Conservation (phyloP, 2,888 invertebrate species). For the Meandrusa payeni region DNA sequence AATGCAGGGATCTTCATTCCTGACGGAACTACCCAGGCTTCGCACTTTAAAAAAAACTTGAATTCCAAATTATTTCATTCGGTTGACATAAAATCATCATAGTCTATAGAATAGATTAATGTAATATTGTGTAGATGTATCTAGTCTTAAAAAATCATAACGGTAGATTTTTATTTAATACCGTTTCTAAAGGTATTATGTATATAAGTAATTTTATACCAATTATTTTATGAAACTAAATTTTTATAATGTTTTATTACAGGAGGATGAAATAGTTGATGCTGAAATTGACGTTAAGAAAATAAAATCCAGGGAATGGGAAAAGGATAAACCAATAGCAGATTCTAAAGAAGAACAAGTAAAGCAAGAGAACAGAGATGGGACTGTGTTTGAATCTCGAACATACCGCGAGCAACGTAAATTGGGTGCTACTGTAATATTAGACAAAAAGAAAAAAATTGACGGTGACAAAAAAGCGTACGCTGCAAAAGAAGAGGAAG, state of each 20-base stretch:
- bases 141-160: too few relatives aligned
- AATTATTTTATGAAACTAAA: background rate
- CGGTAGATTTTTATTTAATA: too few relatives aligned
- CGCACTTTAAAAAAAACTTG: too few relatives aligned
- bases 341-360: constrained; percentile 58
- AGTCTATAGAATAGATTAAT: too few relatives aligned
- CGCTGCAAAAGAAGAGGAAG: constrained; percentile 62
- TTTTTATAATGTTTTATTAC: constrained; percentile 9
- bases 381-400: constrained; percentile 65
- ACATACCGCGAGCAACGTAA: constrained; percentile 67
- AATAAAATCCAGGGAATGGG: constrained; percentile 72
- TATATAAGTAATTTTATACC: too few relatives aligned
- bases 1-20: too few relatives aligned
- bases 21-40: too few relatives aligned
- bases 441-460: constrained; percentile 70
- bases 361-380: constrained; percentile 54
- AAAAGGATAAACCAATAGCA: constrained; percentile 56
- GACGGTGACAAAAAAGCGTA: constrained; percentile 68
- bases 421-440: constrained; percentile 45
- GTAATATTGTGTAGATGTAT: background rate
- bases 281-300: constrained; percentile 69
- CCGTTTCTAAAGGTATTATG: too few relatives aligned
- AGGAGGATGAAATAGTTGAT: constrained; percentile 67
- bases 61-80: too few relatives aligned
- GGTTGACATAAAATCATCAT: too few relatives aligned